These are phyloP conservation scores for Archips xylosteana DNA, from an alignment of 2,888 invertebrate genomes.

Conservation along the genomic window DNA sequence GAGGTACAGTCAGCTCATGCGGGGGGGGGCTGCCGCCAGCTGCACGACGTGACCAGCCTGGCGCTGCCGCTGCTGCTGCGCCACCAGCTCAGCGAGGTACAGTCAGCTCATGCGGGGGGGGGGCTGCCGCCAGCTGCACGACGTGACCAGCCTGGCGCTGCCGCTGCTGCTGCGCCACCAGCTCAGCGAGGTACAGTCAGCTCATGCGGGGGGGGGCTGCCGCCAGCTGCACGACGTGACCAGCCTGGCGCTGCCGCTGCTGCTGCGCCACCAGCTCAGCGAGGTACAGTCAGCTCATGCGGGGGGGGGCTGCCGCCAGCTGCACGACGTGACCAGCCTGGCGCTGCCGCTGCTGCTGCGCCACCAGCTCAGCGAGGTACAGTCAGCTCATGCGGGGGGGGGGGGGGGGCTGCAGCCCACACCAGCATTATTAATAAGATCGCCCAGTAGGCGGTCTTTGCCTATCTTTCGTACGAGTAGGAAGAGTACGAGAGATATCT, in stretches of 20 bases:
- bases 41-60: slow-evolving; percentile 95
- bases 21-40: too few species aligned
- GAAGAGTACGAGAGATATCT: too few species aligned
- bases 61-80: slow-evolving; percentile 96
- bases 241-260: slow-evolving; percentile 95
- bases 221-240: slow-evolving; percentile 97
- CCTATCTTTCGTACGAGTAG: too few species aligned
- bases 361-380: slow-evolving; percentile 97
- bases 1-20: slow-evolving; percentile 89
- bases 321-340: slow-evolving; percentile 95
- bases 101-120: too few species aligned
- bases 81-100: slow-evolving; percentile 97
- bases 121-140: slow-evolving; percentile 97
- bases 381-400: too few species aligned
- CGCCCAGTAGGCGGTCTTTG: too few species aligned
- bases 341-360: slow-evolving; percentile 96
- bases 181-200: slow-evolving; percentile 92
- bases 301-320: too few species aligned
- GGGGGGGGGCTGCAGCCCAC: too few species aligned
- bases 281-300: slow-evolving; percentile 89
- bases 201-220: too few species aligned
- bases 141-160: slow-evolving; percentile 96
- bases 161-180: slow-evolving; percentile 97
- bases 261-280: slow-evolving; percentile 96
- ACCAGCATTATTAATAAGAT: too few species aligned